phyloP scores from a whole-genome alignment of 2,797 vertebrate species.

The Lateolabrax maculatus region DNA sequence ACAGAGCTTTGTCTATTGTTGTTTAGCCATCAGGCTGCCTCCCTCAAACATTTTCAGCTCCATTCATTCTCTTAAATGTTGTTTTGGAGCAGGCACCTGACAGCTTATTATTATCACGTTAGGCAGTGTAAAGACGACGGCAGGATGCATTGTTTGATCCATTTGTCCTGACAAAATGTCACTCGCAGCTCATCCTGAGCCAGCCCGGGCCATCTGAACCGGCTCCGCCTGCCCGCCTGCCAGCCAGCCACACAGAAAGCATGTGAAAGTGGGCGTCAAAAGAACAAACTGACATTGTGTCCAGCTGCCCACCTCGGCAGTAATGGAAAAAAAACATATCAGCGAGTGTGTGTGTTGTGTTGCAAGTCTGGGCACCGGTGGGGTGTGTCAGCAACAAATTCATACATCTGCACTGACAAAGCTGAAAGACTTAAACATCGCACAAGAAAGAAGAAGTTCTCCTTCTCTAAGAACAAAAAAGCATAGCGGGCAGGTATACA shows the following conservation, averaged over 20 bases:
- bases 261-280: conserved; percentile 66
- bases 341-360: conserved; percentile 6
- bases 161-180: conserved; percentile 53
- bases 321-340: conserved; percentile 16
- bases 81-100: conserved; percentile 11
- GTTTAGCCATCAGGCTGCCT: background rate
- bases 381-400: conserved; percentile 1
- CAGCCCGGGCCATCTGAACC: conserved; percentile 52
- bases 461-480: too few relatives aligned
- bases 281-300: conserved; percentile 74
- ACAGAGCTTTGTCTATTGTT: conserved; percentile 31
- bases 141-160: conserved; percentile 38
- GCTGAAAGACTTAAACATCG: background rate
- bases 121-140: too few relatives aligned
- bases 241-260: conserved; percentile 49
- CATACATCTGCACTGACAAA: background rate
- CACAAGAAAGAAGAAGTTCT: too few relatives aligned
- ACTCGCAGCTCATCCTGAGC: conserved; percentile 41
- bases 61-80: conserved; percentile 12
- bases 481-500: too few relatives aligned
- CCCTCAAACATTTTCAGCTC: conserved; percentile 20
- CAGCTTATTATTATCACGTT: too few relatives aligned
- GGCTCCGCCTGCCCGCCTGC: conserved; percentile 32
- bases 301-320: conserved; percentile 70
- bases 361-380: background rate